Evolutionary conservation across 2,888 invertebrate genomes (phyloP), one percentile per base, ranked within the genome.

Genomic region (Tenthredo amoena): DNA sequence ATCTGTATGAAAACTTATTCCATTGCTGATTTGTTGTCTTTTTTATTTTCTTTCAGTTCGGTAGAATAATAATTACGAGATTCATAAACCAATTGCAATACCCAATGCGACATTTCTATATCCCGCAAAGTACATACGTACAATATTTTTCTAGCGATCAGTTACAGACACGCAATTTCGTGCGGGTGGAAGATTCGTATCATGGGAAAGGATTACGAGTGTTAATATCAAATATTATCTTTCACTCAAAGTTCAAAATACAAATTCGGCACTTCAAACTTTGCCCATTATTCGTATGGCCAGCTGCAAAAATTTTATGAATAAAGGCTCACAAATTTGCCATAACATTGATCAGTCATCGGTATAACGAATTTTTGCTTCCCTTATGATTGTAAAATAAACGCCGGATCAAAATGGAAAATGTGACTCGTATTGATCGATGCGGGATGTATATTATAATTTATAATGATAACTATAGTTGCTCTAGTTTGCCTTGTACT

Each of bases 111-210:
- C 71, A 71, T 71, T 71, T n/a, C 18, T 71, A 37, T 62, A 62
- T 26, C 62, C 62, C 62, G 62, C 62, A 62, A 62, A 62, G 55
- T 55, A 62, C 12, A 62, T 62, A 26, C 62, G 10, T 62, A 62
- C 10, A 62, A 71, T 71, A 26, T 18, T 37, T 37, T 6, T n/a
- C 9, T n/a, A 71, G 9, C 18, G n/a, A 18, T 15, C 47, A n/a
- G n/a, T 74, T n/a, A 43, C 12, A 21, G 1, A 74, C 12, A 74
- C 40, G 37, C 43, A 15, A 74, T 12, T 21, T 40, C n/a, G 72
- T 74, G 40, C 72, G 43, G 43, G n/a, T 74, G 72, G 72, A 74
- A 74, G 72, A 74, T 74, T 74, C n/a, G 72, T 74, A 43, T 74
- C 18, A 18, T 18, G 10, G 43, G 2, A 74, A 74, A 9, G 10